phyloP scores from a whole-genome alignment of 2,113 vertebrate genomes.

The Megaceryle maxima region DNA sequence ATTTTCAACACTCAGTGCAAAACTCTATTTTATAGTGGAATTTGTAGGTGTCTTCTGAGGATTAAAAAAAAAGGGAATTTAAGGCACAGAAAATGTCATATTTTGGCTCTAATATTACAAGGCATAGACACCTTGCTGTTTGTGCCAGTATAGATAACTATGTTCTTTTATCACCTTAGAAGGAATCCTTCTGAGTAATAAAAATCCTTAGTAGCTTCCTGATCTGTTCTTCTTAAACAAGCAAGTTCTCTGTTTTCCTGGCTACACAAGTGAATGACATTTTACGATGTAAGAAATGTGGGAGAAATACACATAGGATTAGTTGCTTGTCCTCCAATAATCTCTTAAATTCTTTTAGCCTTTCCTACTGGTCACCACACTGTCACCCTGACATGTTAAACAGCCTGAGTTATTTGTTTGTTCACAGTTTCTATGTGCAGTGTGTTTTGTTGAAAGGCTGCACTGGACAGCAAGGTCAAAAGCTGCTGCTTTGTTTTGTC shows the following conservation, averaged over 20 bases:
- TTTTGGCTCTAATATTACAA: conserved; percentile 36
- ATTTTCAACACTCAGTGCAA: background rate
- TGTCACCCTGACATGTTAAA: conserved; percentile 32
- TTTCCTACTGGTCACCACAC: background rate
- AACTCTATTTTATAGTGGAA: conserved; percentile 17
- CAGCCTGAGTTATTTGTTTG: conserved; percentile 28
- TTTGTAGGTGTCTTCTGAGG: background rate
- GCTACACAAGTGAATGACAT: conserved; percentile 20
- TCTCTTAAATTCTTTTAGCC: conserved; percentile 45
- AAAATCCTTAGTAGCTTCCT: conserved; percentile 35
- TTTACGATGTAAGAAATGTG: background rate
- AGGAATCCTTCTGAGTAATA: conserved; percentile 49
- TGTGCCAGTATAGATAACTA: conserved; percentile 49
- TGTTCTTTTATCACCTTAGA: conserved; percentile 52
- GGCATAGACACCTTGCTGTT: conserved; percentile 54
- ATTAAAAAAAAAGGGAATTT: conserved; percentile 7
- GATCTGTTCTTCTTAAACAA: conserved; percentile 37
- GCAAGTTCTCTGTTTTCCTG: conserved; percentile 9
- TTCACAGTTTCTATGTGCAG: background rate
- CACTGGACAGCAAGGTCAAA: conserved; percentile 29
- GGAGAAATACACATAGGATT: conserved; percentile 15
- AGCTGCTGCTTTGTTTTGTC: conserved; percentile 28
- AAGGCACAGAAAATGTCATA: conserved; percentile 33
- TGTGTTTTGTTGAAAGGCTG: conserved; percentile 12
- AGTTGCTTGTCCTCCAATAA: conserved; percentile 30